Evolutionary conservation across 53 echinoderm and acorn worm genomes (phyloP).

Genomic region (Patiria pectinifera): DNA sequence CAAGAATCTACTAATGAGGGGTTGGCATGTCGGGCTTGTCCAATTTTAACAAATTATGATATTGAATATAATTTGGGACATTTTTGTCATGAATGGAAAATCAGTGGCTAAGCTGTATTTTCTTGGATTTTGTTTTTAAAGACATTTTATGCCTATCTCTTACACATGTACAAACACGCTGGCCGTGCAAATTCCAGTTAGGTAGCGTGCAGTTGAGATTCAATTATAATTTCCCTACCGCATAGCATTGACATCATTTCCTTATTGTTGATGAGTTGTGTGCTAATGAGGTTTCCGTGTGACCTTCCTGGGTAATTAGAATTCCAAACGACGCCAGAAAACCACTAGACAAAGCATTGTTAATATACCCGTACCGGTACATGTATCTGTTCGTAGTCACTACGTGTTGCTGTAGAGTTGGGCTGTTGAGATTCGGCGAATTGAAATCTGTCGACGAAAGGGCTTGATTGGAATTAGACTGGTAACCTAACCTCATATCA

Average conservation of each 20-base stretch:
- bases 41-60: too few species aligned
- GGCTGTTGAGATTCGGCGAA: too few species aligned
- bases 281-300: background rate
- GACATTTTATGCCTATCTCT: too few species aligned
- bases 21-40: too few species aligned
- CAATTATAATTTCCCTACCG: background rate
- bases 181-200: background rate
- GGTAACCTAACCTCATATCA: too few species aligned
- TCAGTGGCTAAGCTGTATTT: background rate
- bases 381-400: too few species aligned
- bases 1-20: too few species aligned
- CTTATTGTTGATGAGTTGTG: background rate
- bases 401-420: too few species aligned
- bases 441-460: too few species aligned
- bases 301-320: background rate
- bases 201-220: background rate
- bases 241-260: background rate
- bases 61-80: background rate
- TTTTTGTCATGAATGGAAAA: background rate
- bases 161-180: too few species aligned
- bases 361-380: background rate
- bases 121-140: too few species aligned
- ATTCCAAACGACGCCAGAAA: background rate
- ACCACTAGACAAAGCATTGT: background rate
- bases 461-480: too few species aligned